Evolutionary conservation across 2,888 invertebrate genomes (phyloP), one percentile per base, ranked within the genome.

Genomic region (Phymatocera aterrima): DNA sequence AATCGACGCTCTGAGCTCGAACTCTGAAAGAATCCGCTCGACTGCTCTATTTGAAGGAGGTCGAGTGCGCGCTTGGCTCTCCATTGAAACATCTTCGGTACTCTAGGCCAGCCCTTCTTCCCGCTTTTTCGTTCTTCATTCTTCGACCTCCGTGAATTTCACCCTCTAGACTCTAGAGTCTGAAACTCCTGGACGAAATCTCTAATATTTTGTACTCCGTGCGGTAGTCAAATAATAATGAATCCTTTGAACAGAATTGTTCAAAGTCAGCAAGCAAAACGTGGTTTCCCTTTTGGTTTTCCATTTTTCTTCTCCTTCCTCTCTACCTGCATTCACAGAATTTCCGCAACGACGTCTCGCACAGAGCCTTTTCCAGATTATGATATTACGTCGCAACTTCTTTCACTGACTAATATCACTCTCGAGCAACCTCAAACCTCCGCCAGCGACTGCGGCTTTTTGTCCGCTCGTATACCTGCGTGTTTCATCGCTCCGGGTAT

Each of bases 41-140:
- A 75, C 75, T 75, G 75, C 75, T 75, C 75, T 60, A 75, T 75
- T 75, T 60, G 75, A 75, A 75, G 75, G 75, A 75, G 75, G 75
- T 75, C 75, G 75, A 75, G 75, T 60, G 75, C 60, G 75, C 75
- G 72, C 72, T 72, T 24, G 75, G 40, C 57, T 57, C 72, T 75
- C 75, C 75, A 75, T 75, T 75, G 75, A 75, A 75, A 75, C 75
- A 75, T 75, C 75, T 46, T 43, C 75, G 75, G 75, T 57, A 75
- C 72, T 72, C 72, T 51, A 31, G 48, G 21, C 51, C 48, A 51
- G 48, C 51, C 72, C 28, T 72, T 31, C 72, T 72, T 51, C 31
- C 51, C 28, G 28, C 8, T 40, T 21, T 48, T 46, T 75, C 54
- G 18, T 15, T 40, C 51, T 51, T 43, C 3, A 57, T n/a, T 57